These are phyloP conservation scores for Pinna nobilis DNA, from an alignment of 1,140 invertebrate species.

Conservation along the genomic window DNA sequence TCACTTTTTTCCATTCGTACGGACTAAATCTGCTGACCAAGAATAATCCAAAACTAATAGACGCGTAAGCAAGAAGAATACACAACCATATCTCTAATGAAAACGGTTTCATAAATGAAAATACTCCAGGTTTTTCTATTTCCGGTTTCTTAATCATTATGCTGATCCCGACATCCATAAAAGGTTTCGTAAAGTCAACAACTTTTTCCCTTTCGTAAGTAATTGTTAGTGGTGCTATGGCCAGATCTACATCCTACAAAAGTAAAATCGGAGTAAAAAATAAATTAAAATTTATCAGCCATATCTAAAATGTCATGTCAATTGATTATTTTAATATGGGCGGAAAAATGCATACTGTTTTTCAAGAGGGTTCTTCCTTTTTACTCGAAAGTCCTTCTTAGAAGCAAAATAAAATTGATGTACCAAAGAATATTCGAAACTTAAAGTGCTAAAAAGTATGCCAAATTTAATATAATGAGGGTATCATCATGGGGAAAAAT, in stretches of 20 bases:
- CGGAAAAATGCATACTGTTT: neutral
- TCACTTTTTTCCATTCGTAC: conserved; percentile 89
- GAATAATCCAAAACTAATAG: conserved; percentile 94
- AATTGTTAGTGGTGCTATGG: conserved; percentile 73
- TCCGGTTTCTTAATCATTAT: conserved; percentile 96
- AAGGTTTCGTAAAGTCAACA: conserved; percentile 74
- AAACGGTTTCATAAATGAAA: conserved; percentile 97
- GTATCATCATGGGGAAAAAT: too few relatives aligned
- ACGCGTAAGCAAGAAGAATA: conserved; percentile 91
- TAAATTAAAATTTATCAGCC: too few relatives aligned
- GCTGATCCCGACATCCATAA: conserved; percentile 73
- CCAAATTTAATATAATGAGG: too few relatives aligned
- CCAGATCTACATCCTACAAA: conserved; percentile 71
- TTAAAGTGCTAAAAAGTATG: too few relatives aligned
- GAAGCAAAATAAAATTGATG: too few relatives aligned
- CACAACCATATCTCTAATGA: conserved; percentile 99
- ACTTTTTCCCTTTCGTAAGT: conserved; percentile 68
- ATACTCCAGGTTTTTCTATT: conserved; percentile 94
- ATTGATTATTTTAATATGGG: neutral
- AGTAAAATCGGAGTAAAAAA: conserved; percentile 2
- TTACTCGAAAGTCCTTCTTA: too few relatives aligned
- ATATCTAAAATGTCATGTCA: too few relatives aligned
- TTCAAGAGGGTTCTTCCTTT: too few relatives aligned
- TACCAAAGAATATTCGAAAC: too few relatives aligned
- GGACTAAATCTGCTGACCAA: conserved; percentile 92